Percentiles rank a stretch among this genome's conserved stretches.
Evolutionary conservation across 2,113 vertebrate species (phyloP).

Genomic region (Myotis yumanensis): DNA sequence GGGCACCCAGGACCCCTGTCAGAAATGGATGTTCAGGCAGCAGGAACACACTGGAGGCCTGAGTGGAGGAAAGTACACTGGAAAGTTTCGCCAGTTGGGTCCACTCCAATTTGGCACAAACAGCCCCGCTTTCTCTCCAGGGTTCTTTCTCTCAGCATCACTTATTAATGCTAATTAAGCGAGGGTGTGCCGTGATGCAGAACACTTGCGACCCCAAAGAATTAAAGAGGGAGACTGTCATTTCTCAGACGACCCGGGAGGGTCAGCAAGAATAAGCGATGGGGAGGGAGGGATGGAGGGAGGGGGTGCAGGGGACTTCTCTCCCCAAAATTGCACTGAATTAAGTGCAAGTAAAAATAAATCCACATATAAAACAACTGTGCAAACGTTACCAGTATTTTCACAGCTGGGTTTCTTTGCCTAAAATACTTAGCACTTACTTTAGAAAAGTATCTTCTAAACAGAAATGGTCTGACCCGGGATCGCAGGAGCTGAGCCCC

Average conservation of each 20-base stretch:
- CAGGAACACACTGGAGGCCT: neutral
- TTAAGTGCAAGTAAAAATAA: conserved; percentile 66
- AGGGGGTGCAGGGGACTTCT: neutral
- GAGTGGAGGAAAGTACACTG: neutral
- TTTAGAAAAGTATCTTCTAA: conserved; percentile 68
- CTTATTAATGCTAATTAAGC: conserved; percentile 50
- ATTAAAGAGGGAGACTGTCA: conserved; percentile 32
- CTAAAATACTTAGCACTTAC: conserved; percentile 70
- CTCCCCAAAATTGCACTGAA: conserved; percentile 64
- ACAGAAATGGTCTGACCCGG: conserved; percentile 6
- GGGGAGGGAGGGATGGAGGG: neutral
- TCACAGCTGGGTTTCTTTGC: conserved; percentile 72
- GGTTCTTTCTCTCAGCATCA: conserved; percentile 9
- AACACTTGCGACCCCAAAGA: neutral
- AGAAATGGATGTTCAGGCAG: neutral
- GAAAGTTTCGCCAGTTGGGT: conserved; percentile 20
- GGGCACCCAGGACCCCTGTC: neutral
- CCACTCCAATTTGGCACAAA: conserved; percentile 57
- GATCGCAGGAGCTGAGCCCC: conserved; percentile 17
- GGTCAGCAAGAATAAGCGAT: neutral
- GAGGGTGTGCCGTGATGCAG: conserved; percentile 51
- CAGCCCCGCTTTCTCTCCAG: neutral
- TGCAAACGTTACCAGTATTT: conserved; percentile 61
- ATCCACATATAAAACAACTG: conserved; percentile 69
- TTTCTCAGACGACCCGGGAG: conserved; percentile 42